phyloP scores from a whole-genome alignment of 1,140 invertebrate genomes.

The Drosophila setifemur region DNA sequence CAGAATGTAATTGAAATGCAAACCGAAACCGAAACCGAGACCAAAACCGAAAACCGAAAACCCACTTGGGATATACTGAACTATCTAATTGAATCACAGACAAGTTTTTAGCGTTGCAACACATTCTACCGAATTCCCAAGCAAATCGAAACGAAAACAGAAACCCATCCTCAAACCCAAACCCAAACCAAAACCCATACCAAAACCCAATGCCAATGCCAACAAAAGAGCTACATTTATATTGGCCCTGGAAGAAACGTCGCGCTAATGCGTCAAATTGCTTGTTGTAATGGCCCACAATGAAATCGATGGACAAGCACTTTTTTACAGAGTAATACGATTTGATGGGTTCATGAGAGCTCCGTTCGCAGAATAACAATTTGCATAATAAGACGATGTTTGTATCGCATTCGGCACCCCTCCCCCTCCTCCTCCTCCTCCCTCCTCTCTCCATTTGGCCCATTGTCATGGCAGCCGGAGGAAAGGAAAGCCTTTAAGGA shows the following conservation, averaged over 20 bases:
- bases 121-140: background rate
- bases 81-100: slow-evolving; percentile 37
- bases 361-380: slow-evolving; percentile 61
- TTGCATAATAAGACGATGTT: slow-evolving; percentile 75
- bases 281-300: slow-evolving; percentile 55
- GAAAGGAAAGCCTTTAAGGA: slow-evolving; percentile 18
- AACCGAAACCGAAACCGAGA: slow-evolving; percentile 7
- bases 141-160: background rate
- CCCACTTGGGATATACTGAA: background rate
- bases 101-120: background rate
- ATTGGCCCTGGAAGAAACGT: slow-evolving; percentile 1
- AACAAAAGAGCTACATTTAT: slow-evolving; percentile 11
- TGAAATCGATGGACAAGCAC: slow-evolving; percentile 31
- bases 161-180: background rate
- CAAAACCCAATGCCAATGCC: slow-evolving; percentile 1
- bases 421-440: slow-evolving; percentile 3
- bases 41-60: background rate
- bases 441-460: too few relatives aligned
- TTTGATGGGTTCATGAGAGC: slow-evolving; percentile 55
- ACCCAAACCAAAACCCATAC: background rate
- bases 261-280: slow-evolving; percentile 58
- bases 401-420: slow-evolving; percentile 25
- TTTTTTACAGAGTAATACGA: slow-evolving; percentile 60
- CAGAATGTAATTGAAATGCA: slow-evolving; percentile 45
- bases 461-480: slow-evolving; percentile 52